phyloP scores from a whole-genome alignment of 2,113 vertebrate genomes.

The Grallaria varia region DNA sequence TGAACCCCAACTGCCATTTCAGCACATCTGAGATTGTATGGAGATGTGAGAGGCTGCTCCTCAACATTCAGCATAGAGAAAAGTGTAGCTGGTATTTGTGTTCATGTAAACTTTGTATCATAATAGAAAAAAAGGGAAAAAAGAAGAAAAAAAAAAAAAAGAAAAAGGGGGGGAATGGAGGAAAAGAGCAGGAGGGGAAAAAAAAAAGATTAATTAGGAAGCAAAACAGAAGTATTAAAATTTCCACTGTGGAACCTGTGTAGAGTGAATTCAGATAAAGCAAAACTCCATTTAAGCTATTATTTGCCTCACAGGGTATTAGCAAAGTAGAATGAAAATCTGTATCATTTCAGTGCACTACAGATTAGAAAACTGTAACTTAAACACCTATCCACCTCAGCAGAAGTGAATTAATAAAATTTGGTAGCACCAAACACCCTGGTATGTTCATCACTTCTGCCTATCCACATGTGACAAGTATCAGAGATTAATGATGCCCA shows the following conservation, averaged over 20 bases:
- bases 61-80: neutral
- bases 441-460: neutral
- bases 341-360: neutral
- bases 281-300: neutral
- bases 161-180: neutral
- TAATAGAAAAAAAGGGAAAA: neutral
- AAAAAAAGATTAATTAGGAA: neutral
- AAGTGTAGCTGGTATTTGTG: neutral
- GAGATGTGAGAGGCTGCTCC: neutral
- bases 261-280: slow-evolving; percentile 48
- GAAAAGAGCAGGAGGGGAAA: neutral
- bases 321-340: neutral
- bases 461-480: neutral
- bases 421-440: neutral
- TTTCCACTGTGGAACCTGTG: slow-evolving; percentile 27
- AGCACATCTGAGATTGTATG: neutral
- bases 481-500: neutral
- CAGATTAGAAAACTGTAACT: neutral
- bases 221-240: neutral
- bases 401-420: neutral
- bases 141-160: neutral
- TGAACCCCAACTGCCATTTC: neutral
- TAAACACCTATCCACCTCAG: neutral
- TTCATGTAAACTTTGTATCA: neutral
- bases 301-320: neutral